Percentiles rank a stretch among this genome's conserved stretches.
phyloP scores from a whole-genome alignment of 1,140 invertebrate species.

The Leptinotarsa lineolata region DNA sequence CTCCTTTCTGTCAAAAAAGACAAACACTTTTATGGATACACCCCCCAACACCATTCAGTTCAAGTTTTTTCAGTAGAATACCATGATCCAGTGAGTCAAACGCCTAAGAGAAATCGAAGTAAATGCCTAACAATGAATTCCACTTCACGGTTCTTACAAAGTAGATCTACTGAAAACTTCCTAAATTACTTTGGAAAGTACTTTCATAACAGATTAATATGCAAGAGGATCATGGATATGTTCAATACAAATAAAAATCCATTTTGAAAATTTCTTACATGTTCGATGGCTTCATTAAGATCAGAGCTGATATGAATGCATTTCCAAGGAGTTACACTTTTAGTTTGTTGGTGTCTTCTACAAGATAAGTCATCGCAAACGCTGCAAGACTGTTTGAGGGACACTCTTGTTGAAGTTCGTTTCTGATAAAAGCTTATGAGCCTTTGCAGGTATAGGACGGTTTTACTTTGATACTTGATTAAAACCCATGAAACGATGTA shows the following conservation, averaged over 20 bases:
- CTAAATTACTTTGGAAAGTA: too few relatives aligned
- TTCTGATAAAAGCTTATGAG: slow-evolving; percentile 43
- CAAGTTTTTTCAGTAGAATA: too few relatives aligned
- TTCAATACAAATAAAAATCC: not conserved
- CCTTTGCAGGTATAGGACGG: slow-evolving; percentile 39
- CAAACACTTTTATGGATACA: too few relatives aligned
- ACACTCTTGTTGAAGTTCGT: slow-evolving; percentile 33
- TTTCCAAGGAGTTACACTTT: slow-evolving; percentile 65
- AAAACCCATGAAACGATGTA: slow-evolving; percentile 37
- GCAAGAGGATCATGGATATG: too few relatives aligned
- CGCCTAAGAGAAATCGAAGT: too few relatives aligned
- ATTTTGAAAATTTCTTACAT: slow-evolving; percentile 60
- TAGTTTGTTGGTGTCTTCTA: slow-evolving; percentile 59
- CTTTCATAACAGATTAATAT: too few relatives aligned
- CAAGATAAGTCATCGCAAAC: slow-evolving; percentile 55
- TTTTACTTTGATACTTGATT: slow-evolving; percentile 39
- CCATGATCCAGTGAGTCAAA: too few relatives aligned
- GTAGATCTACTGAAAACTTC: too few relatives aligned
- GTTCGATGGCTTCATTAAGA: slow-evolving; percentile 70
- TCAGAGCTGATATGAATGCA: slow-evolving; percentile 66
- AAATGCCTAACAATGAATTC: too few relatives aligned
- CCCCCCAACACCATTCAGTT: too few relatives aligned
- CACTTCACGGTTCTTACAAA: too few relatives aligned
- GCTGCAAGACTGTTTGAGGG: slow-evolving; percentile 47
- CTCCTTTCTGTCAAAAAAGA: too few relatives aligned